Evolutionary conservation across 2,113 vertebrate species (phyloP), one percentile per base, ranked within the genome.

Genomic region (Bujurquina vittata): DNA sequence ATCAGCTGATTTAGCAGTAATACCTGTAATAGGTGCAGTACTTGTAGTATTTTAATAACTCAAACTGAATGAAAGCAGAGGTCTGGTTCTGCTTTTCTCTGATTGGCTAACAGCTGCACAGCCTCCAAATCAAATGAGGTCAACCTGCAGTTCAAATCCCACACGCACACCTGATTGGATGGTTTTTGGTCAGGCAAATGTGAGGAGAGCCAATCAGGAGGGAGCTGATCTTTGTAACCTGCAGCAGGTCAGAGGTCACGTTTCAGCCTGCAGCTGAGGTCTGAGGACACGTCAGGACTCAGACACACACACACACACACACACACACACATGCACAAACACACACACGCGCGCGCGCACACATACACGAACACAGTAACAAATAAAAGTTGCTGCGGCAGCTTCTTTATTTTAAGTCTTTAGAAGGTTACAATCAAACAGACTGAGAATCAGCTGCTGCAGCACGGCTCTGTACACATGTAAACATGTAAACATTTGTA

Each of bases 201-300:
- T 17, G 22, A 43, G 54, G 49, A 18, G 54, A 58, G 63, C 78
- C 78, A 80, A 80, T 80, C 78, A 72, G 54, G 61, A 17, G 0
- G 23, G 35, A 58, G 78, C 63, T 58, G 17, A 22, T 15, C 54
- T 15, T 17, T 56, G 7, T 22, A 65, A 79, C 46, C 49, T 26
- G n/a, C 22, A 65, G 49, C 22, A 1, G 49, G 31, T 62, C 12
- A 29, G 60, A 12, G n/a, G 26, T 37, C 3, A 56, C 40, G 37
- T 22, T 72, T 37, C 55, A 77, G 74, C 81, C 81, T 6, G 77
- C 35, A 62, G 83, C 77, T 29, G n/a, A 12, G 52, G 37, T 0
- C 59, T 63, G 60, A 31, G 55, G 62, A 77, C 84, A 61, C 46
- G 73, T 77, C 61, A 60, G 73, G 56, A 77, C 72, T 59, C 61